phyloP scores from a whole-genome alignment of 2,113 vertebrate genomes.

The Phodopus roborovskii region DNA sequence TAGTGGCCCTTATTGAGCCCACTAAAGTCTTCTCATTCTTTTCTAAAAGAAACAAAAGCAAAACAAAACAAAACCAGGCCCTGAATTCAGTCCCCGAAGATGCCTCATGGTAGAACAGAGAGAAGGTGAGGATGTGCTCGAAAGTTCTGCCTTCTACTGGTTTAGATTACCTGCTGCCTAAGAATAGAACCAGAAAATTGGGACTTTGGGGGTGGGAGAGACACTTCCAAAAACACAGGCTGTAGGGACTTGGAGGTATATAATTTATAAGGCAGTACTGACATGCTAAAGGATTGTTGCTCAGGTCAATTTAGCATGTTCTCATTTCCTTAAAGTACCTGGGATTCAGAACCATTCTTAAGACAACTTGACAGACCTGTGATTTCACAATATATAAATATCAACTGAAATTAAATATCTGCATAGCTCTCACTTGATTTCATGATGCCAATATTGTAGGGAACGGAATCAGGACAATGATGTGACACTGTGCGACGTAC shows the following conservation, averaged over 20 bases:
- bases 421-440: slow-evolving; percentile 20
- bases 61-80: not conserved
- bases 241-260: not conserved
- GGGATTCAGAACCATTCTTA: not conserved
- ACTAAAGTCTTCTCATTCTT: not conserved
- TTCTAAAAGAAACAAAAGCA: not conserved
- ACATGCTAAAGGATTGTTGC: not conserved
- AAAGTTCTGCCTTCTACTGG: not conserved
- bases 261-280: not conserved
- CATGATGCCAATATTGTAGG: slow-evolving; percentile 60
- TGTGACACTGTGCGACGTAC: not conserved
- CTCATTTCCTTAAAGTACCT: slow-evolving; percentile 30
- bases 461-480: slow-evolving; percentile 58
- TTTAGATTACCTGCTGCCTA: not conserved
- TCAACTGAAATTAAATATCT: not conserved
- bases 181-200: not conserved
- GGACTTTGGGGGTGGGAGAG: not conserved
- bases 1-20: not conserved
- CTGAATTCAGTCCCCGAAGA: not conserved
- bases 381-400: not conserved
- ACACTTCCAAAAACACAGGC: not conserved
- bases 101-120: not conserved
- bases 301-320: not conserved
- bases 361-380: not conserved
- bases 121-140: not conserved